phyloP scores from a whole-genome alignment of 2,797 vertebrate species.

The Natrix natrix region DNA sequence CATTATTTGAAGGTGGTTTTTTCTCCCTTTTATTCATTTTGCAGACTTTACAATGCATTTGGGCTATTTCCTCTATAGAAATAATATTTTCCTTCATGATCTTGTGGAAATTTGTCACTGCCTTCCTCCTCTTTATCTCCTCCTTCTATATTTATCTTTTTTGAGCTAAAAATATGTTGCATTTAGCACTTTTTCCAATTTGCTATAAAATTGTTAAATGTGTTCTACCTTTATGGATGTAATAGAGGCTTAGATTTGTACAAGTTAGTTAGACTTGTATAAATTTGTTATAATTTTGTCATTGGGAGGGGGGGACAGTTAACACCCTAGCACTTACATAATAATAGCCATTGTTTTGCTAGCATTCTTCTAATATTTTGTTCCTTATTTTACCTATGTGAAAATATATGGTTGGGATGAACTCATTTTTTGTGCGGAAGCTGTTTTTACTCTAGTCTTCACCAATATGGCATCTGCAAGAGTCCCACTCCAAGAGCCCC shows the following conservation, averaged over 20 bases:
- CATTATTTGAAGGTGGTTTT: background rate
- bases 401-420: background rate
- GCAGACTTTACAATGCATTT: background rate
- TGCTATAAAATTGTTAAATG: background rate
- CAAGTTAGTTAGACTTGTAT: background rate
- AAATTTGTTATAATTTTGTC: background rate
- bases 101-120: background rate
- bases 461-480: background rate
- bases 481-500: background rate
- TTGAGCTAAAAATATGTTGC: background rate
- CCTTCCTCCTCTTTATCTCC: background rate
- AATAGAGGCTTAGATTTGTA: background rate
- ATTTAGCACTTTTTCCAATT: background rate
- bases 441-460: background rate
- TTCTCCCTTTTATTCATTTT: background rate
- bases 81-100: background rate
- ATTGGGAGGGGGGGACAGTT: background rate
- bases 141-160: background rate
- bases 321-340: background rate
- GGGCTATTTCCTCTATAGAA: background rate
- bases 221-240: background rate
- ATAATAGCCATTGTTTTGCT: background rate
- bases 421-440: background rate
- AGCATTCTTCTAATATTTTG: background rate
- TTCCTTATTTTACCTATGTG: background rate